Conservation (phyloP, 2,797 vertebrate genomes). For the Pristis pectinata region DNA sequence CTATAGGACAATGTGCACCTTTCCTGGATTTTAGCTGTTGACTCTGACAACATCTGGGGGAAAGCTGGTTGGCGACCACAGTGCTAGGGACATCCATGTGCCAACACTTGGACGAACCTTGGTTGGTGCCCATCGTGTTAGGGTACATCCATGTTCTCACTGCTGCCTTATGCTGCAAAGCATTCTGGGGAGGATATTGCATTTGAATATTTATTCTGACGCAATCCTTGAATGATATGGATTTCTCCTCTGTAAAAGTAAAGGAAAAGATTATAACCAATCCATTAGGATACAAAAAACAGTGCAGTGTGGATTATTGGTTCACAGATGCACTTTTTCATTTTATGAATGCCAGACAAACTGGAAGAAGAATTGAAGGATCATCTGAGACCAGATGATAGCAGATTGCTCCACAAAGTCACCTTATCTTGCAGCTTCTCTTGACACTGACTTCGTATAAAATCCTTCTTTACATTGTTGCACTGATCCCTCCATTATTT, state of each 20-base stretch:
- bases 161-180: not conserved
- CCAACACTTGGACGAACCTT: not conserved
- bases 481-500: not conserved
- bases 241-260: not conserved
- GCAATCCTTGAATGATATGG: not conserved
- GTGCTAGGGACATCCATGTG: no score
- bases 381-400: not conserved
- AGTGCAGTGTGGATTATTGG: not conserved
- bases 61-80: no score
- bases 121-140: not conserved
- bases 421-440: not conserved
- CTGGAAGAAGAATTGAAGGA: not conserved
- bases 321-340: not conserved
- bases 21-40: not conserved
- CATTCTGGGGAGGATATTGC: not conserved
- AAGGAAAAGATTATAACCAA: not conserved
- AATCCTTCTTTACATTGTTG: not conserved
- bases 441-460: not conserved
- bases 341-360: not conserved
- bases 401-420: not conserved
- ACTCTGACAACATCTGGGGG: not conserved
- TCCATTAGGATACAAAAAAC: not conserved
- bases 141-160: not conserved
- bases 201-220: not conserved
- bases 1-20: not conserved